Conservation (phyloP, 2,113 vertebrate genomes). For the Aegithalos caudatus region DNA sequence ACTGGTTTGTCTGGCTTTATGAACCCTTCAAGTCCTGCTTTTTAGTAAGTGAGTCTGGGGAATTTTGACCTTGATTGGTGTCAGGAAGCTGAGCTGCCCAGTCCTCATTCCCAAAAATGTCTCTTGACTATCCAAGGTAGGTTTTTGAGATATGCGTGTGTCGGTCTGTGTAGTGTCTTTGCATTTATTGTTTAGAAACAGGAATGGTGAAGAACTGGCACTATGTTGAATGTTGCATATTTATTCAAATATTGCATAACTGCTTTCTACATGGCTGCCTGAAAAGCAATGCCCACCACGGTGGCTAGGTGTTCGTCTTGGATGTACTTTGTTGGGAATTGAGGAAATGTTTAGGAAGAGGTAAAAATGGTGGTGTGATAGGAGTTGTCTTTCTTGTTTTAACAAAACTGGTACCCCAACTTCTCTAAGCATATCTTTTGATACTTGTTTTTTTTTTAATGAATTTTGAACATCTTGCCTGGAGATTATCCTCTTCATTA, state of each 20-base stretch:
- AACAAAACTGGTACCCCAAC: background rate
- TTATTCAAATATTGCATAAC: background rate
- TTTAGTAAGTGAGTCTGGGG: accelerated
- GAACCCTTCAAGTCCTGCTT: background rate
- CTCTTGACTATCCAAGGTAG: background rate
- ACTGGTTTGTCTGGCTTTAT: background rate
- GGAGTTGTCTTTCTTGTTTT: background rate
- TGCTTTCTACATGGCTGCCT: background rate
- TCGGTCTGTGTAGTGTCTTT: background rate
- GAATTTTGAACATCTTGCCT: background rate
- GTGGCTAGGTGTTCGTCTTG: background rate
- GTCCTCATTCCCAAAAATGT: background rate
- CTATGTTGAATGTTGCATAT: background rate
- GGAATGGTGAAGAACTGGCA: background rate
- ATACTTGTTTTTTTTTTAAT: background rate
- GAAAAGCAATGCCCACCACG: accelerated
- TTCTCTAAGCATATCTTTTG: background rate
- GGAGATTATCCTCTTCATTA: background rate
- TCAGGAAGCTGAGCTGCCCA: background rate
- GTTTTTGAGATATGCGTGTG: background rate
- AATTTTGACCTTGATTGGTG: background rate
- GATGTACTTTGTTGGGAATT: background rate
- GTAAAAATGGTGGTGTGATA: background rate
- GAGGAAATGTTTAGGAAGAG: background rate
- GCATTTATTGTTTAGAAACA: background rate